A percentile compares a stretch with the other conserved stretches of the same genome.
These are phyloP conservation scores for Trimorus sp. DNA, from an alignment of 2,888 invertebrate species.

Conservation along the genomic window DNA sequence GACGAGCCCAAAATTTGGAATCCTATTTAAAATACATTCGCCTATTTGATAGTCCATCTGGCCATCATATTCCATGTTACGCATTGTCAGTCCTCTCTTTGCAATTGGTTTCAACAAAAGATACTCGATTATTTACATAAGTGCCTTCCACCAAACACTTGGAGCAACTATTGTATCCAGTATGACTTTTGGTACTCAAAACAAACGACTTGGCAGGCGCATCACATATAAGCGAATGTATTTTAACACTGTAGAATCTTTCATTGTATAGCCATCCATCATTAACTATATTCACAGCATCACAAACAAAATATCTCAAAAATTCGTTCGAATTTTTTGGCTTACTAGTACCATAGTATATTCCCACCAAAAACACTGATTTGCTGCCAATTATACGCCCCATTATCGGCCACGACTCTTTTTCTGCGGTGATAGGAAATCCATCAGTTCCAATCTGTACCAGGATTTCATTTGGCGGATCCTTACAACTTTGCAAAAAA, in stretches of 20 bases:
- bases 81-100: neutral
- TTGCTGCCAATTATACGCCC: neutral
- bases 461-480: neutral
- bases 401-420: slow-evolving; percentile 22
- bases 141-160: slow-evolving; percentile 4
- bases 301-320: neutral
- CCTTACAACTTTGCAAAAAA: neutral
- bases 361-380: slow-evolving; percentile 3
- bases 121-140: neutral
- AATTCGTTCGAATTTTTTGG: neutral
- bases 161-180: slow-evolving; percentile 2
- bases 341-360: neutral
- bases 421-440: slow-evolving; percentile 4
- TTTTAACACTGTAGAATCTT: neutral
- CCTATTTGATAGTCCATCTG: slow-evolving; percentile 1
- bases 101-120: neutral
- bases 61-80: slow-evolving; percentile 1
- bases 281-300: neutral
- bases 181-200: slow-evolving; percentile 6
- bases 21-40: slow-evolving; percentile 1
- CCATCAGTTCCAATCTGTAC: slow-evolving; percentile 16
- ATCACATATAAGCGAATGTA: slow-evolving; percentile 12
- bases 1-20: slow-evolving; percentile 8
- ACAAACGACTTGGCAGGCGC: slow-evolving; percentile 13
- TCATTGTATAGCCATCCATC: neutral